Base-by-base conservation (phyloP, 2,888 invertebrate genomes). In the Deilephila elpenor region DNA sequence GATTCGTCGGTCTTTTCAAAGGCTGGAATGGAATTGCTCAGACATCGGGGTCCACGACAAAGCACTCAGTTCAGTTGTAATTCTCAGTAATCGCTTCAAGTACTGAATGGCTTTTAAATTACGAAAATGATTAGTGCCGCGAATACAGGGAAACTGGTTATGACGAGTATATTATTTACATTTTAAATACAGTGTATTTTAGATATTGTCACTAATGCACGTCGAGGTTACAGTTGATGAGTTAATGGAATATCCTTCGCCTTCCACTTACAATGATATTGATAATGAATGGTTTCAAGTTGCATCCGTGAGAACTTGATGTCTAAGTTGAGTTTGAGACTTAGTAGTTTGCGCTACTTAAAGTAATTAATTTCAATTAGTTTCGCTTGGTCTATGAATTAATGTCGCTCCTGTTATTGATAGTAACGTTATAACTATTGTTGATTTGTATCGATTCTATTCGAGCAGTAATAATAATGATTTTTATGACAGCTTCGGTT, bases 1-100 rank as follows among this genome's bases (percentile, higher is more conserved):
- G 20, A 64, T 64, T 64, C 8, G 64, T 20, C 64, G 64, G 64
- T 14, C 20, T 19, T 37, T 64, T 44, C 64, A 64, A 64, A 64
- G 44, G 64, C n/a, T 44, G 20, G n/a, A 20, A 44, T 5, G 20
- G 20, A 64, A 44, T 37, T 64, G 20, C 37, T 37, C 37, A 5
- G 29, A 17, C 59, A 59, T 60, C 17, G 29, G 29, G 59, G 60
- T 60, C 19, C n/a, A n/a, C 60, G 29, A 60, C 17, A 60, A 4
- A 44, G 20, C 20, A 34, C 64, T 64, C 37, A 64, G 37, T 64
- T 37, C 64, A 44, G 37, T n/a, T 64, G 34, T 64, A 37, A 44
- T 37, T 37, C 20, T 20, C 20, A 64, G n/a, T 64, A 37, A 34
- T 25, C 25, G 59, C 20, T 11, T 29, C 25, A 19, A 56, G 56